Evolutionary conservation across 2,888 invertebrate genomes (phyloP).

Genomic region (Drosophila kanekoi): DNA sequence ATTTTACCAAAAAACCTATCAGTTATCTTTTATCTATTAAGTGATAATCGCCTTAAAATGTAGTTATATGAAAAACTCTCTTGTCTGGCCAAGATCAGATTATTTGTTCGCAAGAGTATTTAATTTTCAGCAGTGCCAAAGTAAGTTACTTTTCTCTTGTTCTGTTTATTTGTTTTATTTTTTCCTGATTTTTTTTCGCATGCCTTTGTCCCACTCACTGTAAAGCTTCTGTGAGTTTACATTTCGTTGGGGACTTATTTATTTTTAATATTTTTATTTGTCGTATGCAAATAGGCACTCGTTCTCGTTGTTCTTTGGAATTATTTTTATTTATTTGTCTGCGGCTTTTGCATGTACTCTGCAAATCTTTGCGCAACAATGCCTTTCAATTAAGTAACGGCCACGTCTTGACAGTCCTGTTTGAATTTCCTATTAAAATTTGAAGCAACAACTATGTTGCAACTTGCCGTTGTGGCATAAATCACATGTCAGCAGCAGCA

Average conservation of each 20-base stretch:
- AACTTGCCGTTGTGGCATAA: conserved; percentile 27
- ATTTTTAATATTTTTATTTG: conserved; percentile 72
- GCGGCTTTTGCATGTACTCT: conserved; percentile 48
- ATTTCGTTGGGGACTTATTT: conserved; percentile 58
- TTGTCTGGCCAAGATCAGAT: not conserved
- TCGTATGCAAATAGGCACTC: conserved; percentile 54
- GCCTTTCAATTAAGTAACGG: conserved; percentile 65
- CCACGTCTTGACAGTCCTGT: conserved; percentile 3
- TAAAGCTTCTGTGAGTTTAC: conserved; percentile 38
- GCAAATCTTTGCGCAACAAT: conserved; percentile 64
- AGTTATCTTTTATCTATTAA: too few species aligned
- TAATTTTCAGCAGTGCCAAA: not conserved
- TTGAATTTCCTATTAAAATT: not conserved
- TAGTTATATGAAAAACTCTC: too few species aligned
- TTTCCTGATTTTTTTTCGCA: conserved; percentile 10
- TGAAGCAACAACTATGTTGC: conserved; percentile 12
- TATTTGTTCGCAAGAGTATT: not conserved
- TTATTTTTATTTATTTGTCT: conserved; percentile 56
- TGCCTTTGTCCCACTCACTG: conserved; percentile 16
- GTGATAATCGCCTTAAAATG: too few species aligned
- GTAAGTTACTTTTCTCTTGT: not conserved
- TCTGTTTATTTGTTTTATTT: conserved; percentile 12
- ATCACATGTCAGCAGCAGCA: conserved; percentile 31
- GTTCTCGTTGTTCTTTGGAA: conserved; percentile 24
- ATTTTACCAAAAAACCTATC: too few species aligned